A percentile compares a stretch with the other conserved stretches of the same genome.
Conservation (phyloP, 2,113 vertebrate species). For the Pampusana beccarii region DNA sequence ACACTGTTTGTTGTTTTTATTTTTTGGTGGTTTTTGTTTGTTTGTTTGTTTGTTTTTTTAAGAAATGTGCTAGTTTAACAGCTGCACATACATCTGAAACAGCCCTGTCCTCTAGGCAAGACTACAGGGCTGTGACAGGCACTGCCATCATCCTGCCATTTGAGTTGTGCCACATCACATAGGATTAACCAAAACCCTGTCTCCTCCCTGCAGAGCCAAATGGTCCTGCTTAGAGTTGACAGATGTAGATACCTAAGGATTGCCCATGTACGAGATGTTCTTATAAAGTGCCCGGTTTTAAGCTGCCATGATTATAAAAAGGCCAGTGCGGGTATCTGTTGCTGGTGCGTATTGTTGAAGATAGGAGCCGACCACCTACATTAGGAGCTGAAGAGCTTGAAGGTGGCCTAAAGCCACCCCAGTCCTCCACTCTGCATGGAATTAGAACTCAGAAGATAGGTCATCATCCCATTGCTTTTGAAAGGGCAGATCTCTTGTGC, state of each 20-base stretch:
- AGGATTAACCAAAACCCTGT: neutral
- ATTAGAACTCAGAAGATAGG: neutral
- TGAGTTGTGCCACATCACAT: neutral
- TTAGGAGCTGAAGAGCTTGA: neutral
- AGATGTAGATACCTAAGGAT: neutral
- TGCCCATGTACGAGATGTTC: neutral
- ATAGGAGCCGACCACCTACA: rapidly evolving
- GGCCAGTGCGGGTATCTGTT: neutral
- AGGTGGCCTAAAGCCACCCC: neutral
- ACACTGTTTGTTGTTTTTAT: neutral
- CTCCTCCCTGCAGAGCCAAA: neutral
- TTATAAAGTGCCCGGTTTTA: neutral
- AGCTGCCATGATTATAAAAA: neutral
- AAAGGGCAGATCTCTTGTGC: neutral
- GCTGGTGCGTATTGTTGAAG: neutral
- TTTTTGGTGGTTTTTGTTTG: too few relatives aligned
- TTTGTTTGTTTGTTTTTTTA: too few relatives aligned
- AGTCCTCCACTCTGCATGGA: neutral
- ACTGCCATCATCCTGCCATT: neutral
- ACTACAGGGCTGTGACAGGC: neutral
- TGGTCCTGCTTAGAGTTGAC: neutral
- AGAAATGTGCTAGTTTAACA: neutral
- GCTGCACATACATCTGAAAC: neutral
- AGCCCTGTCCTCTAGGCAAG: neutral
- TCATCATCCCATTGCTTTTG: neutral